Base-by-base conservation (phyloP, 2,888 invertebrate species). In the Pocota personata region DNA sequence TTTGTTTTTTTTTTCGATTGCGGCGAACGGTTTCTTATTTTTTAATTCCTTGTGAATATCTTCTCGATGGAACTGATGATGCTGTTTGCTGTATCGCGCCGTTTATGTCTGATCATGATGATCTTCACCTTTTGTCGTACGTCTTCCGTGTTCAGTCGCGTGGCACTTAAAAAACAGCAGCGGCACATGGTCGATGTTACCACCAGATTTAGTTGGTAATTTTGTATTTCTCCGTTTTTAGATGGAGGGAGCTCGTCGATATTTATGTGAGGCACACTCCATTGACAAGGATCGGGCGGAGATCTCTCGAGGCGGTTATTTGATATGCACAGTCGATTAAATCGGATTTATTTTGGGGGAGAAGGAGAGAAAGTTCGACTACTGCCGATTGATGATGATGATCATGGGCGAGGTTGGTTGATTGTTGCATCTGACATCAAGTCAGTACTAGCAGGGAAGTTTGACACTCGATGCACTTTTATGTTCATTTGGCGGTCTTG, bases 61-160 rank as follows among this genome's bases (percentile, higher is more conserved):
- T 60, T 60, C 24, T 43, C 3, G 12, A 62, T 64, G 3, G 21
- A n/a, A 72, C 14, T 12, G 46, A 83, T 67, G 80, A 79, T 75
- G 73, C 57, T 80, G 71, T 32, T 75, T 75, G 73, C 57, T 80
- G 71, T 32, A 57, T 14, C 58, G 71, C 72, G 72, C 57, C 64
- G 24, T 27, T 48, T 66, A 72, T 48, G 57, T 62, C 60, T 67
- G 78, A 78, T 83, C 73, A 79, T 69, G 69, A 80, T 80, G 84
- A 86, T 80, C 84, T 86, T 80, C 84, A 80, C 84, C 84, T 86
- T 80, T 86, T 86, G 71, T 76, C 84, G 80, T 80, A 60, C 75
- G 60, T 66, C 72, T 80, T 57, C 57, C 50, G 60, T 80, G 37
- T 62, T 80, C 62, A 32, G 84, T 80, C 84, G 84, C 84, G 84